Evolutionary conservation across 2,888 invertebrate genomes (phyloP).

Genomic region (Arctia plantaginis): DNA sequence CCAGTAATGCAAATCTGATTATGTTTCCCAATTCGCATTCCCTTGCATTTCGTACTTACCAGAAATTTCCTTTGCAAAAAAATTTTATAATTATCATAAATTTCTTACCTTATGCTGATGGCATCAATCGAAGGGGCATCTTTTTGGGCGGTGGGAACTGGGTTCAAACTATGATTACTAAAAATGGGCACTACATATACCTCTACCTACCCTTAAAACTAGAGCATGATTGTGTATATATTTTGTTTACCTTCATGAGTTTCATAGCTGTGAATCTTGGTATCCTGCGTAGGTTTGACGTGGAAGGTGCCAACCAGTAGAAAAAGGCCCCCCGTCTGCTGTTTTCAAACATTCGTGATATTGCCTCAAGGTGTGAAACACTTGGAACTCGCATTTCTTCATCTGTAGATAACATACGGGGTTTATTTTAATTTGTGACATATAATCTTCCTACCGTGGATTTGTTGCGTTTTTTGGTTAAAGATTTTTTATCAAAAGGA

Average conservation of each 20-base stretch:
- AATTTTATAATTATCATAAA: too few relatives aligned
- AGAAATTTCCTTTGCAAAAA: too few relatives aligned
- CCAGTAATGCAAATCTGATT: too few relatives aligned
- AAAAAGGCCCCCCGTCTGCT: not conserved
- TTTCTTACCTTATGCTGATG: too few relatives aligned
- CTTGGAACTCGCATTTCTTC: constrained; percentile 2
- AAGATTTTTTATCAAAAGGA: too few relatives aligned
- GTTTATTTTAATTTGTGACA: not conserved
- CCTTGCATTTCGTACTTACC: too few relatives aligned
- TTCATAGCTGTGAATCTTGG: not conserved
- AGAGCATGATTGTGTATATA: not conserved
- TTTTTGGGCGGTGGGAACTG: too few relatives aligned
- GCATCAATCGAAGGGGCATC: too few relatives aligned
- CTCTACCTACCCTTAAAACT: not conserved
- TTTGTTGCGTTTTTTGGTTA: not conserved
- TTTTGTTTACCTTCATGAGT: constrained; percentile 2
- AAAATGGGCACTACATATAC: too few relatives aligned
- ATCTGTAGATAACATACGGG: not conserved
- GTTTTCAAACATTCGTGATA: not conserved
- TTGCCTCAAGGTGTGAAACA: constrained; percentile 1
- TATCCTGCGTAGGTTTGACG: not conserved
- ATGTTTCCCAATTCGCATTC: too few relatives aligned
- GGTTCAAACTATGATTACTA: too few relatives aligned
- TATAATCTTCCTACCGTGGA: not conserved
- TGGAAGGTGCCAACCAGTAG: constrained; percentile 6